phyloP scores from a whole-genome alignment of 2,888 invertebrate species.

The Villa cingulata region DNA sequence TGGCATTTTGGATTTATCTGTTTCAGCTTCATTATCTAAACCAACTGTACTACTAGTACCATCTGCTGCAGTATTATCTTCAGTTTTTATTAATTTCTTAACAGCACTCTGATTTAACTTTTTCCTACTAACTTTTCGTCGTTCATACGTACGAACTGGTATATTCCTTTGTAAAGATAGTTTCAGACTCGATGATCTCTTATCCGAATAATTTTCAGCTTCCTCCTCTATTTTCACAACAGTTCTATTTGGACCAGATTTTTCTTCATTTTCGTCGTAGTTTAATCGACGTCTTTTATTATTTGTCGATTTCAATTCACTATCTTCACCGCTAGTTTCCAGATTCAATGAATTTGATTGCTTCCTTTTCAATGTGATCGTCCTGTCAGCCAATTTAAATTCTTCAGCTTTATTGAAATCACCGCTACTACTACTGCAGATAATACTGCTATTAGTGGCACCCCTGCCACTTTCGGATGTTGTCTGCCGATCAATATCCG shows the following conservation, averaged over 20 bases:
- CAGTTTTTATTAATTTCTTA: not conserved
- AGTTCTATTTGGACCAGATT: no score
- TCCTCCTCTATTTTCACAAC: no score
- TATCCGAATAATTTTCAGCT: not conserved
- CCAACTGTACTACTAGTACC: no score
- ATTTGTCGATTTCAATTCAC: not conserved
- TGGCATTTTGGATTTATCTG: not conserved
- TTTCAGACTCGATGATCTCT: not conserved
- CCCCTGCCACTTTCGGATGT: constrained; percentile 30
- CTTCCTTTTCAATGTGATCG: not conserved
- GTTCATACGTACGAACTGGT: not conserved
- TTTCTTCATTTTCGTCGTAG: no score
- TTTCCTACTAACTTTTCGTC: not conserved
- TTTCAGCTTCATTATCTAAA: constrained; percentile 4
- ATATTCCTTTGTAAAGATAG: not conserved
- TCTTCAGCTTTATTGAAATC: constrained; percentile 1
- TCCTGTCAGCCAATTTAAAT: constrained; percentile 8
- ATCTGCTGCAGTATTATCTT: not conserved
- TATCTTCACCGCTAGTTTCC: not conserved
- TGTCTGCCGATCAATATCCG: constrained; percentile 40
- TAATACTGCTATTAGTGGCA: constrained; percentile 19
- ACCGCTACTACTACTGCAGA: not conserved
- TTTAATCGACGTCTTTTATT: not conserved
- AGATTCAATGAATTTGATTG: not conserved
- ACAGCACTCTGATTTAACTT: constrained; percentile 3